Base-by-base conservation (phyloP, 2,797 vertebrate species). In the Danionella dracula region DNA sequence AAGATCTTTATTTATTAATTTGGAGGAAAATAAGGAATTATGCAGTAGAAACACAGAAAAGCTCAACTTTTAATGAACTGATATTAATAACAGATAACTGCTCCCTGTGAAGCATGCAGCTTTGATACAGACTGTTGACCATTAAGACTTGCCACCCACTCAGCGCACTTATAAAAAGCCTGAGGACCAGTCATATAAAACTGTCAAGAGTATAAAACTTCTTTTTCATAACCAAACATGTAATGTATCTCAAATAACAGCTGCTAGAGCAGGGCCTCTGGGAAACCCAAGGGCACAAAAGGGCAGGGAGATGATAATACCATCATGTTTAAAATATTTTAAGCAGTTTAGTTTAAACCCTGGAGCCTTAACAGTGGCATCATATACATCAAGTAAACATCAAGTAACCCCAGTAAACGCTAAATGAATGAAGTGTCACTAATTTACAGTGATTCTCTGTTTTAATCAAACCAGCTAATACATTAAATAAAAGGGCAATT, bases 11-110 rank as follows among this genome's bases (percentile, higher is more conserved):
- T n/a, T n/a, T n/a, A n/a, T n/a, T n/a, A n/a, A n/a, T 59, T 59
- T 35, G 2, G 15, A 27, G 32, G 9, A 16, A 20, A 32, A 60
- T 49, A 74, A 41, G 51, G 9, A 53, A 51, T 1, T n/a, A 64
- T 37, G 41, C 54, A 49, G 27, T 29, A 32, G 17, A 32, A 61
- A 51, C 35, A 54, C 32, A 41, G 34, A 20, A 57, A 56, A 64
- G 37, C 21, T 34, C 37, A 73, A 57, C 38, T 66, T 67, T 68
- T 60, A 74, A 68, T 66, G 55, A 70, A 65, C 64, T 2, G 19
- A 27, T 35, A 64, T 71, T 73, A 66, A 68, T 76, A 61, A 74
- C 70, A 70, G 54, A 65, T 55, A 61, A 58, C 58, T 53, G 62
- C 20, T 66, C 55, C 21, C 19, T 56, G 51, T 49, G 45, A 38